Conservation (phyloP, 2,113 vertebrate genomes). For the Pachycephala philippinensis region DNA sequence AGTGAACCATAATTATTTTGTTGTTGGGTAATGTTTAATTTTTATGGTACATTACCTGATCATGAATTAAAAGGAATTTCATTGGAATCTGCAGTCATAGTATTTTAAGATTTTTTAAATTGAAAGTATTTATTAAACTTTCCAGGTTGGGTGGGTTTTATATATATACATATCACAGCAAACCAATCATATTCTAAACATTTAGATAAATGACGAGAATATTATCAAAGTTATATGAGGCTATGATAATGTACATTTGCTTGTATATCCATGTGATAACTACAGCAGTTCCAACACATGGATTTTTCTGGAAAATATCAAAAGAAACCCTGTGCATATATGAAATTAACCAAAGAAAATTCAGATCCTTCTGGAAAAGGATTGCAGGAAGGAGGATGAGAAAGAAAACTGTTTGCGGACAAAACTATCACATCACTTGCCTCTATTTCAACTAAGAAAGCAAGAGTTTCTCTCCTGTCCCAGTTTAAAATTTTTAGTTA, state of each 20-base stretch:
- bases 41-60: constrained; percentile 54
- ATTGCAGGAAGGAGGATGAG: background rate
- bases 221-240: background rate
- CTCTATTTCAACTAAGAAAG: background rate
- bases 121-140: background rate
- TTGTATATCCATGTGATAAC: background rate
- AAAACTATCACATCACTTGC: background rate
- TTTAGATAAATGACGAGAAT: background rate
- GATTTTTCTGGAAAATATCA: background rate
- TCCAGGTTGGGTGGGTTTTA: background rate
- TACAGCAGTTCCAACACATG: background rate
- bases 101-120: constrained; percentile 1
- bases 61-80: constrained; percentile 52
- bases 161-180: background rate
- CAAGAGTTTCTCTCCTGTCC: background rate
- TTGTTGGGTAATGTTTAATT: constrained; percentile 60
- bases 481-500: background rate
- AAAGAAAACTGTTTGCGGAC: background rate
- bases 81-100: background rate
- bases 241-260: background rate
- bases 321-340: background rate
- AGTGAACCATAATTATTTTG: constrained; percentile 54
- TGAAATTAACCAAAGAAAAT: background rate
- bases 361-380: background rate
- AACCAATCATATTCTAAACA: background rate